These are phyloP conservation scores for Heterocephalus glaber DNA, from an alignment of 2,113 vertebrate genomes.

Conservation along the genomic window DNA sequence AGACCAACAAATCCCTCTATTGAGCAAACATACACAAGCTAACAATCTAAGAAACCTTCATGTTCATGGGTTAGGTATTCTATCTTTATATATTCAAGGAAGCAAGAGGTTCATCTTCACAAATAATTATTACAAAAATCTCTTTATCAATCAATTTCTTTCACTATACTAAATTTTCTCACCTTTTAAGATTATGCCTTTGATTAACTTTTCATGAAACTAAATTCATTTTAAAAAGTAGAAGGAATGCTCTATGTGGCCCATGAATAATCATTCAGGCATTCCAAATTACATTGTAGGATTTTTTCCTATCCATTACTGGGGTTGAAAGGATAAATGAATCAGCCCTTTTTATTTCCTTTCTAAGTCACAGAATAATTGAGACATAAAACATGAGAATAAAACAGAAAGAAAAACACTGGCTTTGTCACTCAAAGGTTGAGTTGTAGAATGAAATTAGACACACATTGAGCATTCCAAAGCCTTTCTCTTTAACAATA, in stretches of 20 bases:
- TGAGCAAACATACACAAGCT: background rate
- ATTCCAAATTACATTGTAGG: slow-evolving; percentile 38
- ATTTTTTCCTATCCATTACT: slow-evolving; percentile 6
- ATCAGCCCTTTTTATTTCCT: slow-evolving; percentile 27
- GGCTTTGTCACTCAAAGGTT: background rate
- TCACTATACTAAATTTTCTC: background rate
- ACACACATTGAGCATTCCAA: background rate
- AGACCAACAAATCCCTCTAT: background rate
- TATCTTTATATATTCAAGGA: slow-evolving; percentile 17
- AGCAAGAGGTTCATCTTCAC: background rate
- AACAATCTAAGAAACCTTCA: background rate
- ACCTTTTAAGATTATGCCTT: slow-evolving; percentile 22
- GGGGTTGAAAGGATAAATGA: slow-evolving; percentile 25
- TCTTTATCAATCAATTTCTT: slow-evolving; percentile 32
- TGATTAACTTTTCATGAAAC: background rate
- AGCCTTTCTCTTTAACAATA: background rate
- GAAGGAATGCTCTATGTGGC: background rate
- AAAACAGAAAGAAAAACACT: slow-evolving; percentile 30
- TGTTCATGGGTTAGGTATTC: background rate
- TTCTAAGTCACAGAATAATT: slow-evolving; percentile 26
- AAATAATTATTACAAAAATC: slow-evolving; percentile 6
- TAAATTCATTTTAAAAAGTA: slow-evolving; percentile 2
- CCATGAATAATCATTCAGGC: slow-evolving; percentile 28
- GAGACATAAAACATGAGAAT: slow-evolving; percentile 20
- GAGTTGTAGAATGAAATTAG: slow-evolving; percentile 26